A percentile compares a stretch with the other conserved stretches of the same genome.
Evolutionary conservation across 2,888 invertebrate species (phyloP).

Genomic region (Caenorhabditis japonica): DNA sequence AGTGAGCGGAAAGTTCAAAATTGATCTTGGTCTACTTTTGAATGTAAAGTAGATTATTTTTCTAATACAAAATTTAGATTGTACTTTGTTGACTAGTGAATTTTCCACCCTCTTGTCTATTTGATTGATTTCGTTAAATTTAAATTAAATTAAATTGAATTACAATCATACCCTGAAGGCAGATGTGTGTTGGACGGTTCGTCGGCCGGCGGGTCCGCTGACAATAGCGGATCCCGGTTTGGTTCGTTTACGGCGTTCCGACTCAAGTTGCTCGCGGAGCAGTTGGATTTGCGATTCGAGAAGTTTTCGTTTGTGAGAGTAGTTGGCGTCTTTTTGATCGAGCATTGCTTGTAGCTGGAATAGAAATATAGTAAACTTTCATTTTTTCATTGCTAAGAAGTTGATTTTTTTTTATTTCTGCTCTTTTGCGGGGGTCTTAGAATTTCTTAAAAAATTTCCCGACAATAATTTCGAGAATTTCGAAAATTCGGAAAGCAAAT

Average conservation of each 20-base stretch:
- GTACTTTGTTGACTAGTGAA: no score
- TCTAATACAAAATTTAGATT: no score
- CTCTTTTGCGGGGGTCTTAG: neutral
- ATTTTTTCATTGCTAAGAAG: neutral
- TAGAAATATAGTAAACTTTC: neutral
- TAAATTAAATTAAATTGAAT: no score
- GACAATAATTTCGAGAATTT: no score
- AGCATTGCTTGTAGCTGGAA: slow-evolving; percentile 66
- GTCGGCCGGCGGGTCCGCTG: slow-evolving; percentile 12
- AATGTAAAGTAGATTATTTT: no score
- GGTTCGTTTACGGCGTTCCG: slow-evolving; percentile 60
- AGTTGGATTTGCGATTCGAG: slow-evolving; percentile 67
- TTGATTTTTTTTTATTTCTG: neutral
- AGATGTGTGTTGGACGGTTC: slow-evolving; percentile 32
- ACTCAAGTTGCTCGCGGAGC: slow-evolving; percentile 69
- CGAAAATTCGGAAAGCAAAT: no score
- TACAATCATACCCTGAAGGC: slow-evolving; percentile 52
- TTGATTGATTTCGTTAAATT: no score
- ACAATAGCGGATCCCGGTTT: slow-evolving; percentile 6
- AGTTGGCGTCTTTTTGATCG: slow-evolving; percentile 65
- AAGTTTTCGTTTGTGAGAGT: slow-evolving; percentile 63
- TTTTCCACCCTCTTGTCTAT: no score
- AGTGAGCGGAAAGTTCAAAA: no score
- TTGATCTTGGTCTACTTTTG: no score
- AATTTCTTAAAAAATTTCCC: no score